Evolutionary conservation across 2,888 invertebrate species (phyloP).

Genomic region (Drosophila sordidula): DNA sequence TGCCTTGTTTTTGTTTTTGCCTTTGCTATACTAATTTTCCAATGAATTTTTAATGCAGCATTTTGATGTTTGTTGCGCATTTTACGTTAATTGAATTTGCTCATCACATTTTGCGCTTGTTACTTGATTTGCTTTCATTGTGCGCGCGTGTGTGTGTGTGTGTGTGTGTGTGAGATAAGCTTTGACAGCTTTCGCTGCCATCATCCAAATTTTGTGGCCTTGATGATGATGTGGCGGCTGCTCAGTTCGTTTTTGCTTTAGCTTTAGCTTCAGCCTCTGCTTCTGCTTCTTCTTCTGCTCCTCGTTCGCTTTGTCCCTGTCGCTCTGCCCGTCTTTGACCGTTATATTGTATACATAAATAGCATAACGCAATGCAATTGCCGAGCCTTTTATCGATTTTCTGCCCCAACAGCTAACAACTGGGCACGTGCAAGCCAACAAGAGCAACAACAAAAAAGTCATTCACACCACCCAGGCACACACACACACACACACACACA

Average conservation of each 20-base stretch:
- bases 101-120: constrained; percentile 15
- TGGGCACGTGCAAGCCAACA: constrained; percentile 61
- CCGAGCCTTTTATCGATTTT: constrained; percentile 72
- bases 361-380: constrained; percentile 56
- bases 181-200: constrained; percentile 24
- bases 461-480: constrained; percentile 58
- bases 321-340: constrained; percentile 33
- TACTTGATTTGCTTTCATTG: not conserved
- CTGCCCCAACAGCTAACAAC: constrained; percentile 28
- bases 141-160: not conserved
- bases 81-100: constrained; percentile 45
- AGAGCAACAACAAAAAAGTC: constrained; percentile 61
- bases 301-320: constrained; percentile 2
- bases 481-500: constrained; percentile 17
- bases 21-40: constrained; percentile 27
- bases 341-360: constrained; percentile 4
- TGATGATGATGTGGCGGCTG: constrained; percentile 42
- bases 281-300: not conserved
- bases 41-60: constrained; percentile 41
- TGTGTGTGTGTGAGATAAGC: constrained; percentile 18
- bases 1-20: constrained; percentile 10
- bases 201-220: constrained; percentile 39
- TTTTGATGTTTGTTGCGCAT: constrained; percentile 20
- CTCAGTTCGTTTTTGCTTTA: not conserved
- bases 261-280: not conserved